Evolutionary conservation across 2,888 invertebrate species (phyloP).

Genomic region (Metacarcinus magister): DNA sequence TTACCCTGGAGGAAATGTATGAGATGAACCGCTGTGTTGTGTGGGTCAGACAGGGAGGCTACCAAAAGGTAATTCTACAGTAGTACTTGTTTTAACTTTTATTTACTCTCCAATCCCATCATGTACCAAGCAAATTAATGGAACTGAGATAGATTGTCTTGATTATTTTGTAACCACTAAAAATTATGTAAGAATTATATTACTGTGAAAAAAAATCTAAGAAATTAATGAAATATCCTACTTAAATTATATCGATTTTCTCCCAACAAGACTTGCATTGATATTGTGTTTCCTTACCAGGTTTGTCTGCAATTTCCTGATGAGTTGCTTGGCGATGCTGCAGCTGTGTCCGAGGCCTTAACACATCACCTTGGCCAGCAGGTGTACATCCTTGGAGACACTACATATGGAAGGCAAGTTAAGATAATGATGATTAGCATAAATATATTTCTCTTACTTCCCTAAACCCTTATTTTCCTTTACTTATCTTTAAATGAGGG

Average conservation of each 20-base stretch:
- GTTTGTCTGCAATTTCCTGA: conserved; percentile 72
- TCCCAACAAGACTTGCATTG: background rate
- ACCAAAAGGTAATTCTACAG: conserved; percentile 4
- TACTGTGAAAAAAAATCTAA: background rate
- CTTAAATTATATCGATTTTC: background rate
- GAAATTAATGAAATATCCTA: background rate
- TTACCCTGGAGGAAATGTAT: conserved; percentile 6
- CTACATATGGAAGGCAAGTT: conserved; percentile 62
- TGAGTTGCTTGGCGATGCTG: conserved; percentile 65
- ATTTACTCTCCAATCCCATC: background rate
- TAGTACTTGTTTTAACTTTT: background rate
- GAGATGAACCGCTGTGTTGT: background rate
- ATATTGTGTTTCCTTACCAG: background rate
- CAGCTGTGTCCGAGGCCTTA: background rate
- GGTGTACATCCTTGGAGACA: conserved; percentile 70
- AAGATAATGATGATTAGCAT: background rate
- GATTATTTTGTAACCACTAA: background rate
- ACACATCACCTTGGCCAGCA: background rate
- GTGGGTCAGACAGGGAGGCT: background rate
- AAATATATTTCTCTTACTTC: background rate
- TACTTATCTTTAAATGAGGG: background rate
- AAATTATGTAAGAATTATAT: background rate
- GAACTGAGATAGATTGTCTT: background rate
- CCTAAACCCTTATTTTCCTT: background rate
- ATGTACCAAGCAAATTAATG: no score